phyloP scores from a whole-genome alignment of 2,113 vertebrate genomes.

The Argyrosomus japonicus region DNA sequence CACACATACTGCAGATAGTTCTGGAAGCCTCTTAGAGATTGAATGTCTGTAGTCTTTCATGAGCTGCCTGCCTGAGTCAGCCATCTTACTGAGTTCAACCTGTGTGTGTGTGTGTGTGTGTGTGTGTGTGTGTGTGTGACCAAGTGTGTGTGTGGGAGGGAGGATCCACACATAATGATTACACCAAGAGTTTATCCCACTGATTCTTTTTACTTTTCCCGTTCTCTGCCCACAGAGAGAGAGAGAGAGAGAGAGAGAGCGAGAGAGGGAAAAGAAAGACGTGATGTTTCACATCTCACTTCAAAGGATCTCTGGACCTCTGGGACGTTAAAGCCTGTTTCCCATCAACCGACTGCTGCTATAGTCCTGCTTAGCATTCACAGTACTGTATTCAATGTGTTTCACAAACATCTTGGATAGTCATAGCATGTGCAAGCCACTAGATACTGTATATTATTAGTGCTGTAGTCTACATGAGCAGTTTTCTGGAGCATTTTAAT shows the following conservation, averaged over 20 bases:
- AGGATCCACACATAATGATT: slow-evolving; percentile 53
- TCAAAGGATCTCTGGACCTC: slow-evolving; percentile 63
- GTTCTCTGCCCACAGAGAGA: slow-evolving; percentile 40
- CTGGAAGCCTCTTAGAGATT: slow-evolving; percentile 44
- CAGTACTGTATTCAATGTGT: slow-evolving; percentile 18
- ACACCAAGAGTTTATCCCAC: slow-evolving; percentile 54
- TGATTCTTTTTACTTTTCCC: slow-evolving; percentile 40
- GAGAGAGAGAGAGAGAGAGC: not conserved
- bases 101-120: slow-evolving; percentile 20
- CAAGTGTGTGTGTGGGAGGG: slow-evolving; percentile 49
- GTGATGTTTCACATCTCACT: slow-evolving; percentile 54
- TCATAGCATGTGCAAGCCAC: not conserved
- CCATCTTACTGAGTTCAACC: slow-evolving; percentile 47
- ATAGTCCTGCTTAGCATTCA: slow-evolving; percentile 7
- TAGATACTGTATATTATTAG: not conserved
- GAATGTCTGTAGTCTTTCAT: slow-evolving; percentile 28
- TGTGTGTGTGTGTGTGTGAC: slow-evolving; percentile 13
- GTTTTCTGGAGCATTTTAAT: not conserved
- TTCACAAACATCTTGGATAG: slow-evolving; percentile 9
- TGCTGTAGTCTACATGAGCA: too few species aligned
- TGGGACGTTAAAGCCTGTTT: slow-evolving; percentile 32
- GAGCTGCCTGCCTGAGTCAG: slow-evolving; percentile 47
- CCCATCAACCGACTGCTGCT: slow-evolving; percentile 33
- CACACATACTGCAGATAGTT: slow-evolving; percentile 21
- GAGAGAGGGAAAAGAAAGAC: not conserved